These are phyloP conservation scores for Drosophila micromelanica DNA, from an alignment of 1,140 invertebrate genomes.

Conservation along the genomic window DNA sequence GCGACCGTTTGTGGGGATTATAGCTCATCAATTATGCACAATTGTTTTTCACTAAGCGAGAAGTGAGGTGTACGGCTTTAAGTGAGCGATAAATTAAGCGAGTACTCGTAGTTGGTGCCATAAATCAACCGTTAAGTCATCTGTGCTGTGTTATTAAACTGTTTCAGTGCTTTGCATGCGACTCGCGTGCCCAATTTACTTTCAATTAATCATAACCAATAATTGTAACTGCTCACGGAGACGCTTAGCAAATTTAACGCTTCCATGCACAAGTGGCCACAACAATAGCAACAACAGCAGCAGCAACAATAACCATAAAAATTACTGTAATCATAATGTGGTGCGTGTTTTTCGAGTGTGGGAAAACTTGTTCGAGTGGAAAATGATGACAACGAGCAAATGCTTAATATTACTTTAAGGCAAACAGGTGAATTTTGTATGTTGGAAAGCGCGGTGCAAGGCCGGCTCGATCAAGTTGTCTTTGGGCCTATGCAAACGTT, in stretches of 20 bases:
- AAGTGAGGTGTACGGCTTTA: not conserved
- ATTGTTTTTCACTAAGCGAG: constrained; percentile 33
- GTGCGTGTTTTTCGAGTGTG: constrained; percentile 70
- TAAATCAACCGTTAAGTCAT: constrained; percentile 63
- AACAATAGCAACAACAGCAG: constrained; percentile 23
- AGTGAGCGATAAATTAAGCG: not conserved
- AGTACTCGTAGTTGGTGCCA: constrained; percentile 20
- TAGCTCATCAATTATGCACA: constrained; percentile 23
- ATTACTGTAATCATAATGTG: constrained; percentile 65
- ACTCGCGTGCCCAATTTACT: constrained; percentile 66
- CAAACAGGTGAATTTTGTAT: constrained; percentile 40
- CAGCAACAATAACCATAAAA: constrained; percentile 37
- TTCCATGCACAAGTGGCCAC: constrained; percentile 35
- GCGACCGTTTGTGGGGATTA: constrained; percentile 3
- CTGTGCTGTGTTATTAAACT: constrained; percentile 45
- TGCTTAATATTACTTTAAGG: constrained; percentile 59
- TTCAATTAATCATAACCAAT: constrained; percentile 75
- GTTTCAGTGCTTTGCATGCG: constrained; percentile 28
- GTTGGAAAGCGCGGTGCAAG: constrained; percentile 66
- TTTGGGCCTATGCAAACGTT: constrained; percentile 15
- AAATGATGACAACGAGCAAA: constrained; percentile 56
- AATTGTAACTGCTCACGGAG: constrained; percentile 40
- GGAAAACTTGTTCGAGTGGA: constrained; percentile 73
- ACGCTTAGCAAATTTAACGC: constrained; percentile 58
- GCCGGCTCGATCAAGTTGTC: constrained; percentile 56